phyloP scores from a whole-genome alignment of 2,888 invertebrate species.

The Lycophotia porphyrea region DNA sequence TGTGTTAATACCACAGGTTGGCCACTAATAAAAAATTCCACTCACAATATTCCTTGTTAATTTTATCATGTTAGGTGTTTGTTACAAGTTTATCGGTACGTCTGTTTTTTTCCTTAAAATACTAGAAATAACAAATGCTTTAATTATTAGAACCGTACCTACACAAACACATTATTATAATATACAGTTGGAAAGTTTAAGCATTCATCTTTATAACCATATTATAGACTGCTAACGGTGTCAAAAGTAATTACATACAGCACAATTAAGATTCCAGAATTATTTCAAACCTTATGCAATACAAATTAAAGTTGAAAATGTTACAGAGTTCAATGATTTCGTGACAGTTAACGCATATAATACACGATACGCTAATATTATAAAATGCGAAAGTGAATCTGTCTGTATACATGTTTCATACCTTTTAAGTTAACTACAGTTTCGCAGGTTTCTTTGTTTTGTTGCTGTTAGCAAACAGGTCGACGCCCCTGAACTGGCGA shows the following conservation, averaged over 20 bases:
- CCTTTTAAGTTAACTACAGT: conserved; percentile 9
- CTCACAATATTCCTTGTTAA: conserved; percentile 21
- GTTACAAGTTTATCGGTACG: conserved; percentile 8
- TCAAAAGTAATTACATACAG: conserved; percentile 39
- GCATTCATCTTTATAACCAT: conserved; percentile 34
- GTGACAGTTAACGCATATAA: conserved; percentile 38
- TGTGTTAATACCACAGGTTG: conserved; percentile 16
- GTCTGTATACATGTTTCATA: conserved; percentile 2
- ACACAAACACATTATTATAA: conserved; percentile 9
- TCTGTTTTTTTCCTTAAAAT: conserved; percentile 23
- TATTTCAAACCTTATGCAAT: conserved; percentile 34
- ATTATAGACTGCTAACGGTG: conserved; percentile 31
- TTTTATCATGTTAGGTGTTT: conserved; percentile 17
- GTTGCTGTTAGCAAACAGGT: conserved; percentile 31
- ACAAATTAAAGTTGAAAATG: conserved; percentile 32
- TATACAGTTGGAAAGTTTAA: conserved; percentile 47
- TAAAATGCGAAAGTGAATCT: conserved; percentile 46
- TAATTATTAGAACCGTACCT: neutral
- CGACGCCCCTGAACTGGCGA: conserved; percentile 23
- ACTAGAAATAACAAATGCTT: conserved; percentile 2
- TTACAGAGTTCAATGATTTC: conserved; percentile 34
- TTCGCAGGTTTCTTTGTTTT: conserved; percentile 5
- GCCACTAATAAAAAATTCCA: neutral
- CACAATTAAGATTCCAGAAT: conserved; percentile 16
- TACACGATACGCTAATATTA: conserved; percentile 43